phyloP scores from a whole-genome alignment of 2,888 invertebrate species.

The Tryphoninae sp. region DNA sequence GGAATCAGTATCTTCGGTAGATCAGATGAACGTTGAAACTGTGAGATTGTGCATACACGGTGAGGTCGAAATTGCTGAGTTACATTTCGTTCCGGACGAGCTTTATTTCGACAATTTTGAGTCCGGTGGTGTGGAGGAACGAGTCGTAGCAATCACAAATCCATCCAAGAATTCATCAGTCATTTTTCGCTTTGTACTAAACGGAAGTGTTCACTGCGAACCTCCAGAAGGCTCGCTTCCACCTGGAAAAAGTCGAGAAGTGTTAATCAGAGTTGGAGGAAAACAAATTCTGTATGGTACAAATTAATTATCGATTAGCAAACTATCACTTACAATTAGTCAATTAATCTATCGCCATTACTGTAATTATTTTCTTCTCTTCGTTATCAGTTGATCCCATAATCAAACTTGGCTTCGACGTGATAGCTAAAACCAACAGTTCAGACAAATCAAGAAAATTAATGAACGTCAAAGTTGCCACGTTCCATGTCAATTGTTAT shows the following conservation, averaged over 20 bases:
- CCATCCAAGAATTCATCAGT: slow-evolving; percentile 80
- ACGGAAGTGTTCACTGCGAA: slow-evolving; percentile 80
- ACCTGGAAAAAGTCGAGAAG: slow-evolving; percentile 77
- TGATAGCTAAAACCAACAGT: slow-evolving; percentile 46
- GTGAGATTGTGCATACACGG: slow-evolving; percentile 84
- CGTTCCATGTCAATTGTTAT: slow-evolving; percentile 51
- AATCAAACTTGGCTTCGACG: slow-evolving; percentile 73
- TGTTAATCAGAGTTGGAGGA: slow-evolving; percentile 68
- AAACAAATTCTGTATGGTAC: slow-evolving; percentile 64
- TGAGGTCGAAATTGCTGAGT: slow-evolving; percentile 82
- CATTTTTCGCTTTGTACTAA: slow-evolving; percentile 80
- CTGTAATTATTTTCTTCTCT: slow-evolving; percentile 9
- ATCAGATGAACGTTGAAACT: slow-evolving; percentile 74
- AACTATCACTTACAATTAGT: background rate
- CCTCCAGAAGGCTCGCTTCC: slow-evolving; percentile 80
- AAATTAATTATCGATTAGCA: background rate
- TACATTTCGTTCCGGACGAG: slow-evolving; percentile 82
- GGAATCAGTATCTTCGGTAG: slow-evolving; percentile 16
- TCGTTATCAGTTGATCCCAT: slow-evolving; percentile 63
- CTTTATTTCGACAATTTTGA: slow-evolving; percentile 82
- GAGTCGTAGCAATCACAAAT: slow-evolving; percentile 81
- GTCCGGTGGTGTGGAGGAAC: slow-evolving; percentile 79
- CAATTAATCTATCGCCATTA: background rate
- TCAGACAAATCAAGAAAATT: slow-evolving; percentile 36
- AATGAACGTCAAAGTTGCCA: slow-evolving; percentile 53